These are phyloP conservation scores for Eupithecia dodoneata DNA, from an alignment of 2,888 invertebrate genomes.

Conservation along the genomic window DNA sequence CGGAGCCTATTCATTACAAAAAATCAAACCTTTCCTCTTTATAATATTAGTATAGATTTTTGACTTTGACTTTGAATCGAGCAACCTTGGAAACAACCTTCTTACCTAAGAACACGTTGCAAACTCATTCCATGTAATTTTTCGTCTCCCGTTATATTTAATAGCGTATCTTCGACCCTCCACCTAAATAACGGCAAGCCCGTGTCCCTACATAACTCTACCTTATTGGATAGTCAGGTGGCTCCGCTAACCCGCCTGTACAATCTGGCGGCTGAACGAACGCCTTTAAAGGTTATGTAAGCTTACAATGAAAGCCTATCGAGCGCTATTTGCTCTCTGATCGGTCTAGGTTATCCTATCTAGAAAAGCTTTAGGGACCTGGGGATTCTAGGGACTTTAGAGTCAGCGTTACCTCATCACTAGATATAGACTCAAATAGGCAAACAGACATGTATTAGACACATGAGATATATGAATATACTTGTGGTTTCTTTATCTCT, in stretches of 20 bases:
- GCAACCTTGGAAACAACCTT: background rate
- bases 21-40: too few species aligned
- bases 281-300: constrained; percentile 12
- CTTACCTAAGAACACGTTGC: background rate
- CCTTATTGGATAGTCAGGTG: constrained; percentile 30
- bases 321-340: background rate
- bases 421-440: background rate
- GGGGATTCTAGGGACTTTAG: background rate
- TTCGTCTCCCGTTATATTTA: constrained; percentile 6
- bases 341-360: background rate
- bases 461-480: too few species aligned
- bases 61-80: background rate
- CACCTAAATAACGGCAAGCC: constrained; percentile 32
- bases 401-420: background rate
- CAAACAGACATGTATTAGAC: too few species aligned
- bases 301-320: background rate
- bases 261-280: constrained; percentile 7
- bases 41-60: background rate
- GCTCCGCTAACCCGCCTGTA: constrained; percentile 19
- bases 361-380: background rate
- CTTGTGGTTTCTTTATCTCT: too few species aligned
- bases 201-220: constrained; percentile 36
- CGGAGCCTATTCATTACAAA: too few species aligned
- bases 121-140: background rate
- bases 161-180: constrained; percentile 1